These are phyloP conservation scores for Typhlichthys eigenmanni DNA, from an alignment of 2,797 vertebrate genomes.

Conservation along the genomic window DNA sequence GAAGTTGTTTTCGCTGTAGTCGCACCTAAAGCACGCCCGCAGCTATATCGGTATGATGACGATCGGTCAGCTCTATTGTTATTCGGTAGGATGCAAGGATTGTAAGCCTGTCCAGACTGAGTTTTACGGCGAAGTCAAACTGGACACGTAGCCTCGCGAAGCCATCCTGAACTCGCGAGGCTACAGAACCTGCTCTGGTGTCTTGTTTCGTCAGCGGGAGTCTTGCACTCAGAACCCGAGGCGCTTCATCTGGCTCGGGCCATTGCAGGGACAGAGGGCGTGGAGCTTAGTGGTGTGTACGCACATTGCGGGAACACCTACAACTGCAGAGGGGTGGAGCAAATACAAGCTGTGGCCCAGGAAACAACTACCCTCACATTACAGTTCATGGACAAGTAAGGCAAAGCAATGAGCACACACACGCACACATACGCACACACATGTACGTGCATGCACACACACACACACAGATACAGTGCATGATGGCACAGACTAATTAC, in stretches of 20 bases:
- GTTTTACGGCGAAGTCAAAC: too few relatives aligned
- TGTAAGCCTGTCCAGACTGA: too few relatives aligned
- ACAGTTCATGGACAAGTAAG: conserved; percentile 81
- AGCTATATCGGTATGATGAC: too few relatives aligned
- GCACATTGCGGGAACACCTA: conserved; percentile 88
- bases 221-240: conserved; percentile 66
- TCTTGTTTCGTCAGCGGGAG: conserved; percentile 68
- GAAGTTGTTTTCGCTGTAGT: too few relatives aligned
- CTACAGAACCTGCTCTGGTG: background rate
- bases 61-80: too few relatives aligned
- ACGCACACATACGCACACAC: background rate
- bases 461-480: background rate
- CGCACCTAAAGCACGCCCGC: too few relatives aligned
- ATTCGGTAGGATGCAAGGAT: too few relatives aligned
- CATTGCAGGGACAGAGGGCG: conserved; percentile 56
- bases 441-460: background rate
- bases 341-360: conserved; percentile 76
- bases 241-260: conserved; percentile 74
- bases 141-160: too few relatives aligned
- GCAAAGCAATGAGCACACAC: background rate
- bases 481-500: too few relatives aligned
- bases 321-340: conserved; percentile 67
- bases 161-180: too few relatives aligned
- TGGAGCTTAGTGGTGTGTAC: conserved; percentile 81
- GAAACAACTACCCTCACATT: conserved; percentile 72